Evolutionary conservation across 2,797 vertebrate genomes (phyloP), one percentile per base, ranked within the genome.

Genomic region (Bradypodion ventrale): DNA sequence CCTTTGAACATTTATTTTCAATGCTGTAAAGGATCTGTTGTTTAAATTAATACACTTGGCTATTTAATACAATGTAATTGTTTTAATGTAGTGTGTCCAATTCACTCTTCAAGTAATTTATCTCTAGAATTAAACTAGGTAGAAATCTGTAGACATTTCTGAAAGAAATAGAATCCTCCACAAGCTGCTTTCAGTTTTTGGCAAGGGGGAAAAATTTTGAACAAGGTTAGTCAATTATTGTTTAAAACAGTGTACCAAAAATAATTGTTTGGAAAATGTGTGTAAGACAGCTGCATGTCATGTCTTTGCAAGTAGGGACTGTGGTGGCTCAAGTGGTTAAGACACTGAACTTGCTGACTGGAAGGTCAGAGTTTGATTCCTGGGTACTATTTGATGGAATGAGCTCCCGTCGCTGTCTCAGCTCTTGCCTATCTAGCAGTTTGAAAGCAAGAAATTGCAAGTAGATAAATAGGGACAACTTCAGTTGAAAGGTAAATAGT

Each of bases 121-220:
- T 66, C 42, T 66, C 7, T 40, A 70, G 49, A 83, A 29, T 83
- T 89, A 63, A 80, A 44, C 16, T 83, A 78, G 75, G 29, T 25
- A 79, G 62, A 88, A 76, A 66, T 83, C 87, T 87, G 88, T 82
- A 91, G 85, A 32, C n/a, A 82, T 72, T 91, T 92, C 76, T 65
- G 59, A 72, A 0, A 1, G 84, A 69, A 82, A 83, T 80, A 52
- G 88, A 88, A 27, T 0, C 0, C 75, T 72, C 27, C 85, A 32
- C 23, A 16, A 59, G 29, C 72, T 86, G 7, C 2, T 46, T 82
- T 42, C 62, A 60, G 69, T 63, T 59, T 49, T n/a, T 87, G 37
- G 7, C 42, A 72, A 44, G 44, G 12, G 32, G 27, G 63, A 66
- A 62, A 66, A n/a, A n/a, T n/a, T n/a, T 80, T 79, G 42, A 82